Evolutionary conservation across 2,113 vertebrate species (phyloP), one percentile per base, ranked within the genome.

Genomic region (Bambusicola thoracicus): DNA sequence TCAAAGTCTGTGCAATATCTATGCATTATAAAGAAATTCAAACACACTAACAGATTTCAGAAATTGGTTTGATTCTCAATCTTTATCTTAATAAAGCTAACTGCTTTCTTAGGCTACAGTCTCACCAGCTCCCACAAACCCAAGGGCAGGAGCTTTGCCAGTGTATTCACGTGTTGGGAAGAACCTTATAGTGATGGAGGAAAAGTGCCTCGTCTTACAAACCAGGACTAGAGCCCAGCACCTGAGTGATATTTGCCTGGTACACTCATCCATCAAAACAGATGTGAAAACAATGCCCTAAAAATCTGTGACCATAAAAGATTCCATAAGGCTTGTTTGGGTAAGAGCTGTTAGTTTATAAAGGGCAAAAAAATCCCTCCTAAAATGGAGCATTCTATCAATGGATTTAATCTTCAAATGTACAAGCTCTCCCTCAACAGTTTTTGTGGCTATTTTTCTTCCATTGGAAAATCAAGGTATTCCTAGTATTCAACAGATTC

Each of bases 71-170:
- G 70, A 9, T 93, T 86, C 81, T 91, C 46, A 77, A 51, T 68
- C 13, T 22, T 16, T 88, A 44, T 87, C 90, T 95, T 86, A 90
- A 79, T 78, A 90, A 85, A 92, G 48, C 15, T 65, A 53, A 74
- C 79, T 70, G 18, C 62, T 92, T 88, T 81, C 43, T n/a, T 58
- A 61, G 30, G 32, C 10, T 94, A 46, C 87, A 79, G 53, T 85
- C 34, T 72, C 76, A 72, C 58, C 80, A 92, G 0, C 36, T 77
- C 40, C 68, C 80, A 90, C 30, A 66, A 73, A 66, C 10, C 90
- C 74, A 69, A 85, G 12, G n/a, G 21, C 56, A 88, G 30, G 18
- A 85, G 21, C 24, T 75, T 91, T 94, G 73, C 72, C 61, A 81
- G 11, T 8, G 9, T 68, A 48, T 63, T 85, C 65, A 48, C 1